These are phyloP conservation scores for Chamaetylas fuelleborni DNA, from an alignment of 2,113 vertebrate species.

Conservation along the genomic window DNA sequence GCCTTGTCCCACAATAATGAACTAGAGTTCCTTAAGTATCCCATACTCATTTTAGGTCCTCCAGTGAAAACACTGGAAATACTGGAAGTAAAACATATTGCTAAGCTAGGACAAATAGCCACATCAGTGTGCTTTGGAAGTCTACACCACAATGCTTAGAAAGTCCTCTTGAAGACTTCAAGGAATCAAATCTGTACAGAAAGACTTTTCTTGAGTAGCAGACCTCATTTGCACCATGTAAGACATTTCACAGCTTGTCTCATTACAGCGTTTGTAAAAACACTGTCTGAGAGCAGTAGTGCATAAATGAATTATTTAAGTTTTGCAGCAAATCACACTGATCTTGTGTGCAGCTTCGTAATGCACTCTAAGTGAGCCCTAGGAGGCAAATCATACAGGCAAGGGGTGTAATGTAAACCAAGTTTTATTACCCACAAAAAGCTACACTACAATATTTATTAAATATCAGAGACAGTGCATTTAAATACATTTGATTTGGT, in stretches of 20 bases:
- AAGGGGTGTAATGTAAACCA: conserved; percentile 83
- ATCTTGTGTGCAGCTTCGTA: conserved; percentile 78
- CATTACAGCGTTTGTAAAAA: conserved; percentile 90
- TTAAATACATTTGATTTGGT: conserved; percentile 72
- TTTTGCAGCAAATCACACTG: conserved; percentile 79
- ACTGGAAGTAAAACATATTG: neutral
- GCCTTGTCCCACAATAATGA: neutral
- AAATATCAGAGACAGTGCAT: conserved; percentile 76
- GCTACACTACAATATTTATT: conserved; percentile 78
- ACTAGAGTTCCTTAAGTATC: neutral
- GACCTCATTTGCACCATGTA: conserved; percentile 59
- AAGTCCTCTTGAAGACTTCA: neutral
- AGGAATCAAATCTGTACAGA: conserved; percentile 16
- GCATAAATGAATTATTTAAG: conserved; percentile 93
- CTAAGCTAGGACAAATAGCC: neutral
- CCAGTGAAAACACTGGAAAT: neutral
- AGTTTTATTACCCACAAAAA: conserved; percentile 82
- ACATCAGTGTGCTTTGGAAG: neutral
- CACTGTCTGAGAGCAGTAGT: conserved; percentile 82
- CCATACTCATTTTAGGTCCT: neutral
- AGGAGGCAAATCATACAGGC: conserved; percentile 80
- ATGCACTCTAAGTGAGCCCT: conserved; percentile 83
- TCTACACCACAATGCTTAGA: neutral
- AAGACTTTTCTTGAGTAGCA: conserved; percentile 39
- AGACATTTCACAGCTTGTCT: conserved; percentile 87